phyloP scores from a whole-genome alignment of 2,797 vertebrate species.

The Trachops cirrhosus region DNA sequence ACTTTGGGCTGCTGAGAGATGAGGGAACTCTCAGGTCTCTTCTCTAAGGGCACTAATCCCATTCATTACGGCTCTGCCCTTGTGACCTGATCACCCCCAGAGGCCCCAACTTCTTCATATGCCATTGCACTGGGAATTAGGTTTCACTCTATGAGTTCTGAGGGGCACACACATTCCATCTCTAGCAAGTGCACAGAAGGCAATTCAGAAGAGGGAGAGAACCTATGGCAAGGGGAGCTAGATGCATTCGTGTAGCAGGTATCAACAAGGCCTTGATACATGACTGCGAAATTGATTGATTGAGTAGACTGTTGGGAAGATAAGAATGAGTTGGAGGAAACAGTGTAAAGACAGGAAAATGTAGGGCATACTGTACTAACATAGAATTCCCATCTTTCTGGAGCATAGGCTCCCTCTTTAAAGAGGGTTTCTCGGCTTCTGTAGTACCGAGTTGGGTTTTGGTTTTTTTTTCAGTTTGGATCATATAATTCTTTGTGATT shows the following conservation, averaged over 20 bases:
- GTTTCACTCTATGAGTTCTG: neutral
- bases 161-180: neutral
- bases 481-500: neutral
- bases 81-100: neutral
- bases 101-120: neutral
- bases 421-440: neutral
- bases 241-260: neutral
- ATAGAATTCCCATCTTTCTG: neutral
- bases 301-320: neutral
- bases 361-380: neutral
- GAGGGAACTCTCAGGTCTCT: neutral
- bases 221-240: neutral
- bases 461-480: neutral
- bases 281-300: neutral
- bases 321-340: neutral
- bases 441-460: neutral
- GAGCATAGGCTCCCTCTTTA: neutral
- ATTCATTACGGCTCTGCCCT: neutral
- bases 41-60: neutral
- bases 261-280: neutral
- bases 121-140: neutral
- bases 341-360: neutral
- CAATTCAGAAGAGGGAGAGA: neutral
- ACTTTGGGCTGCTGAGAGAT: neutral
- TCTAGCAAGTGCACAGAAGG: neutral